phyloP scores from a whole-genome alignment of 2,113 vertebrate genomes.

The Kryptolebias marmoratus region DNA sequence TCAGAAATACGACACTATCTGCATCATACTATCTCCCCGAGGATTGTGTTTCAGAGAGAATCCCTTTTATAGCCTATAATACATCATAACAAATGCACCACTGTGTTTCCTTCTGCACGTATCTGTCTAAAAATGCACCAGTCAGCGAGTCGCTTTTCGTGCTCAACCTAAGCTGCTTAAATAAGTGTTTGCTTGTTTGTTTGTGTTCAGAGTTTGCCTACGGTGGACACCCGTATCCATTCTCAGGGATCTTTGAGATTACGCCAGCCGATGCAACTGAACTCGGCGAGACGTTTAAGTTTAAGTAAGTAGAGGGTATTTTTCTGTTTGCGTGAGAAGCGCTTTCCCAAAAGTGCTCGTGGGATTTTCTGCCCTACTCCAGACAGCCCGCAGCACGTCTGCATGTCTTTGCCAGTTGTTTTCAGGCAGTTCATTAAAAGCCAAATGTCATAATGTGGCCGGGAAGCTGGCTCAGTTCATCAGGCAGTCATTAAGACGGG shows the following conservation, averaged over 20 bases:
- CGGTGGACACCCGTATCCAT: slow-evolving; percentile 97
- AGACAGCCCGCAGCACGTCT: neutral
- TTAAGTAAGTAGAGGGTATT: slow-evolving; percentile 88
- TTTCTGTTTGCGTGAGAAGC: neutral
- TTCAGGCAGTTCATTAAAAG: slow-evolving; percentile 1
- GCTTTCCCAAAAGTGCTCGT: neutral
- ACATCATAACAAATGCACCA: neutral
- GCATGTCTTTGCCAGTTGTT: neutral
- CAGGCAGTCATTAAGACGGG: neutral
- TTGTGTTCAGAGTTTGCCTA: slow-evolving; percentile 93
- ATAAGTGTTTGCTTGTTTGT: slow-evolving; percentile 4
- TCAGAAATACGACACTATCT: slow-evolving; percentile 1
- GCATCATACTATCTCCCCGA: neutral
- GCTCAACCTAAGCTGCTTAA: neutral
- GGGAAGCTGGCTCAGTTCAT: neutral
- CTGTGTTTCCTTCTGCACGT: neutral
- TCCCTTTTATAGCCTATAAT: neutral
- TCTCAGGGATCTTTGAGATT: slow-evolving; percentile 99
- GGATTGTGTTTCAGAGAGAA: slow-evolving; percentile 4
- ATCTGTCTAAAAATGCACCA: neutral
- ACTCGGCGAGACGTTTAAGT: slow-evolving; percentile 98
- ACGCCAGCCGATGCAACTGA: slow-evolving; percentile 95
- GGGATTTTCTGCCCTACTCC: neutral
- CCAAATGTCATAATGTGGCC: neutral
- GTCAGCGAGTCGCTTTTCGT: neutral